Base-by-base conservation (phyloP, 2,113 vertebrate species). In the Eupsittula cactorum region DNA sequence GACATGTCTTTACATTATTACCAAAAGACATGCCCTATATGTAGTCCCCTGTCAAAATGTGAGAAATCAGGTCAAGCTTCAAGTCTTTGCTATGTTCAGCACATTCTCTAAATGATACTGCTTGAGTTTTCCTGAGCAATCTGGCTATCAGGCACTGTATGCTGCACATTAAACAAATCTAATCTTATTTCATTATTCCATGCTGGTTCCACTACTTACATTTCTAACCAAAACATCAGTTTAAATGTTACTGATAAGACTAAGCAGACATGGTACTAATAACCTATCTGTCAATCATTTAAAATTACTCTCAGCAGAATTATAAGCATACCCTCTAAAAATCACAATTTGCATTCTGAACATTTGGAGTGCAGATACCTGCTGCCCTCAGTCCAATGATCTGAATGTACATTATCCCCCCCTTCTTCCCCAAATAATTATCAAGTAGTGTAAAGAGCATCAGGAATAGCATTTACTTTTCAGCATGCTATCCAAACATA, bases 221-320 rank as follows among this genome's bases (percentile, higher is more conserved):
- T 90, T 97, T 96, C 91, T 96, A 97, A 93, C 97, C 95, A 95
- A 93, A 95, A 94, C 82, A 94, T 95, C 88, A 31, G 84, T 95
- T 97, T 97, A 97, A 97, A 97, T 95, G 96, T 97, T 93, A 93
- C 96, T 92, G 87, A 94, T 95, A 97, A 97, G 93, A 97, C 73
- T 85, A 94, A 96, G 96, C 67, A 96, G 91, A 91, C 82, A 87
- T 4, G 71, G 77, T 91, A 92, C 94, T 98, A 97, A 97, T 96
- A 97, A 96, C 73, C 92, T 94, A 96, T 49, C 96, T 97, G 94
- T 95, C 98, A 98, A 95, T 98, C 98, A 98, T 91, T 97, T 97
- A 96, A 96, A 97, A 97, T 96, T 96, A 96, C 88, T 96, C 96
- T 97, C 95, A 41, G 79, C 82, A 97, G 97, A 97, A 97, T 97